A percentile compares a stretch with the other conserved stretches of the same genome.
Conservation (phyloP, 2,797 vertebrate genomes). For the Sciurus vulgaris region DNA sequence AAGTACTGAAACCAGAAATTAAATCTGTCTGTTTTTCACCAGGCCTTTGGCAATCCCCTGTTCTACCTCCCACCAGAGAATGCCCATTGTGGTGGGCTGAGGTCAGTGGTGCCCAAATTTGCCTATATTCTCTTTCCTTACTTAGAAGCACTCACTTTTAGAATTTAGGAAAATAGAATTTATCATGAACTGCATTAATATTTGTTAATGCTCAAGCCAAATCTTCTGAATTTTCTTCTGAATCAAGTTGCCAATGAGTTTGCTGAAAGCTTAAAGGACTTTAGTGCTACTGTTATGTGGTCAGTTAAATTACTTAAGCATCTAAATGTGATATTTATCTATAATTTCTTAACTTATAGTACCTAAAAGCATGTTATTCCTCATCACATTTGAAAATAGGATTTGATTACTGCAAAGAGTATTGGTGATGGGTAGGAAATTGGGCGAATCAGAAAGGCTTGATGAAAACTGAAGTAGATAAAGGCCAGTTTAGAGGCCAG, state of each 20-base stretch:
- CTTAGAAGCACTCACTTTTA: neutral
- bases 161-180: neutral
- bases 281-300: neutral
- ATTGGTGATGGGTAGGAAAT: neutral
- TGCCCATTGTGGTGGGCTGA: neutral
- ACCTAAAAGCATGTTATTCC: neutral
- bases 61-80: neutral
- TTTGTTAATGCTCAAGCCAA: constrained; percentile 2
- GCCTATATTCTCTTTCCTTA: neutral
- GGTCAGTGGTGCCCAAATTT: neutral
- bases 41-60: neutral
- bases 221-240: constrained; percentile 13
- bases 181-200: neutral
- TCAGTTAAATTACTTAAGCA: constrained; percentile 10
- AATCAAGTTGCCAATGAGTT: neutral
- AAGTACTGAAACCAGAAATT: neutral
- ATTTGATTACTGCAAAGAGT: neutral
- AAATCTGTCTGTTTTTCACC: neutral
- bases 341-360: neutral
- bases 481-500: neutral
- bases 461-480: constrained; percentile 27
- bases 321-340: constrained; percentile 49
- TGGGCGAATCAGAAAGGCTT: neutral
- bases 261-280: constrained; percentile 21
- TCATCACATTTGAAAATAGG: constrained; percentile 34